Conservation (phyloP, 2,888 invertebrate species). For the Nymphalis c-album region DNA sequence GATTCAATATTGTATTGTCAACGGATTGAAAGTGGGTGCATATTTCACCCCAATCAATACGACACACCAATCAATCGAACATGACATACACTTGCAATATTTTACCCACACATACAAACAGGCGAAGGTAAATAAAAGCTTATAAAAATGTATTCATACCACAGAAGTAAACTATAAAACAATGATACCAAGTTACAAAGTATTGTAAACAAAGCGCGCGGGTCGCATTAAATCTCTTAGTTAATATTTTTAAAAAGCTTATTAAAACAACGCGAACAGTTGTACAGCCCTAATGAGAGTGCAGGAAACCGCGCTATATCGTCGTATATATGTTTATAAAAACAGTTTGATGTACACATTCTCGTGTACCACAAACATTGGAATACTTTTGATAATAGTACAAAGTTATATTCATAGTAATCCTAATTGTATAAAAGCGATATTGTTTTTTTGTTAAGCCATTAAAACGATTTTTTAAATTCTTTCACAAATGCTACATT, state of each 20-base stretch:
- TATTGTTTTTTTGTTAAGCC: too few relatives aligned
- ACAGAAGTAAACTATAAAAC: neutral
- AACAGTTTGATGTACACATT: conserved; percentile 1
- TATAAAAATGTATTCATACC: neutral
- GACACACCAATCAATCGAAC: too few relatives aligned
- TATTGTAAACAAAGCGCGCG: conserved; percentile 5
- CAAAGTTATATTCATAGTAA: too few relatives aligned
- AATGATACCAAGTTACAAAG: neutral
- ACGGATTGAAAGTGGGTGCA: too few relatives aligned
- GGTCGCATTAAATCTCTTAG: conserved; percentile 9
- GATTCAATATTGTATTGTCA: too few relatives aligned
- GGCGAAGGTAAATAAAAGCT: neutral
- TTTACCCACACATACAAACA: too few relatives aligned
- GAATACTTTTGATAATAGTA: neutral
- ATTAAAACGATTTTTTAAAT: too few relatives aligned
- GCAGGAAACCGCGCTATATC: conserved; percentile 7
- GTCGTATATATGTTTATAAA: neutral
- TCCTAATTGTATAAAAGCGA: too few relatives aligned
- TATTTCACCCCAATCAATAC: too few relatives aligned
- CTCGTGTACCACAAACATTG: neutral
- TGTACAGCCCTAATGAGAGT: conserved; percentile 12
- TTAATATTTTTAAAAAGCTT: conserved; percentile 26
- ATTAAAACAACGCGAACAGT: conserved; percentile 1
- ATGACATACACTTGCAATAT: too few relatives aligned
- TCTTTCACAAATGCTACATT: too few relatives aligned